These are phyloP conservation scores for Sapayoa aenigma DNA, from an alignment of 2,113 vertebrate genomes.

Conservation along the genomic window DNA sequence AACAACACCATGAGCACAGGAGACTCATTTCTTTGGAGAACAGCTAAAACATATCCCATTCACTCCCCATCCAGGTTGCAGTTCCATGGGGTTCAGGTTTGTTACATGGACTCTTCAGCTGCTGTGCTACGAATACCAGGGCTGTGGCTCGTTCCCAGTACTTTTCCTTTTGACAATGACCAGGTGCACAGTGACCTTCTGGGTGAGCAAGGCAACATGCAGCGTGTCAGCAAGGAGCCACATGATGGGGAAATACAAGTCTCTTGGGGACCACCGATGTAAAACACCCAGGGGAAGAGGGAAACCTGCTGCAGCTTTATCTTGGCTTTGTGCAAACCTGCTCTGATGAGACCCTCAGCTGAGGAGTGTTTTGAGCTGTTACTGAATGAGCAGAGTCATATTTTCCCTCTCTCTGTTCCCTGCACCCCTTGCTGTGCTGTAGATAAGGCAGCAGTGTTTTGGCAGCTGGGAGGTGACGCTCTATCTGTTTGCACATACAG, in stretches of 20 bases:
- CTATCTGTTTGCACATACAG: conserved; percentile 21
- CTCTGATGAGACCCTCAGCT: neutral
- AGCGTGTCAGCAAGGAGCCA: neutral
- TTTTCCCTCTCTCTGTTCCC: conserved; percentile 29
- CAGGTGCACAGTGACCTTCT: conserved; percentile 27
- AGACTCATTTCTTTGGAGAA: neutral
- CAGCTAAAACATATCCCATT: neutral
- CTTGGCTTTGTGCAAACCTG: neutral
- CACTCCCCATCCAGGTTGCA: neutral
- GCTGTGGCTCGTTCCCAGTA: neutral
- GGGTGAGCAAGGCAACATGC: neutral
- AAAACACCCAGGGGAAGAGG: neutral
- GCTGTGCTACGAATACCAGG: neutral
- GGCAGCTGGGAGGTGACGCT: conserved; percentile 35
- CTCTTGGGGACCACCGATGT: neutral
- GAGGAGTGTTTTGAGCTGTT: neutral
- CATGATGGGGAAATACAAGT: neutral
- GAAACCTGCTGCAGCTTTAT: conserved; percentile 9
- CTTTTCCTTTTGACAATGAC: neutral
- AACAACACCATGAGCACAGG: neutral
- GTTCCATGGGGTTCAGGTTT: neutral
- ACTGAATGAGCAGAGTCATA: neutral
- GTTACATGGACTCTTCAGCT: neutral
- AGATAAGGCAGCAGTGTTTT: conserved; percentile 52
- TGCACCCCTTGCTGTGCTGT: neutral